Base-by-base conservation (phyloP, 2,797 vertebrate species). In the Allobates femoralis region DNA sequence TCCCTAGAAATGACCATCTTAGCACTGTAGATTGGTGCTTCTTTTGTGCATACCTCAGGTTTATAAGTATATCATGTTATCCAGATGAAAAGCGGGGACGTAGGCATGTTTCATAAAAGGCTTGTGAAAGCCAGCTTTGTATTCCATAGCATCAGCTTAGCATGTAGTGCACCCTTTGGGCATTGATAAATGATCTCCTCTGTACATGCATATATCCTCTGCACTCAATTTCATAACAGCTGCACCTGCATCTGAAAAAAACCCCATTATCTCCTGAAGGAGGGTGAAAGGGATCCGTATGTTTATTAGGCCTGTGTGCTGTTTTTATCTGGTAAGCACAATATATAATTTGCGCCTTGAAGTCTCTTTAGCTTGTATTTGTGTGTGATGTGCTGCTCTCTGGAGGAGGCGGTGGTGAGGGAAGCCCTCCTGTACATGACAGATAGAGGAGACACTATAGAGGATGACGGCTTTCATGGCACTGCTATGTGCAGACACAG, bases 191-290 rank as follows among this genome's bases (percentile, higher is more conserved):
- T 82, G 79, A 86, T 83, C 71, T 77, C 32, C 80, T 86, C 62
- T n/a, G 51, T 78, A 75, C 62, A 78, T 78, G 64, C 85, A 77
- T 82, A 82, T 60, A 86, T 86, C 56, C 79, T 86, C 55, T 56
- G 51, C 62, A 56, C 62, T 78, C 80, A 67, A 37, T 82, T 86
- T 80, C 85, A 90, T 93, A 93, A 93, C 89, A 92, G 88, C 92
- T 84, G 87, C 91, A 93, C 92, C 92, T 92, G 91, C 86, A 83
- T 41, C 69, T 3, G 34, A 56, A 69, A 46, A 6, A 80, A 73
- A 79, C 53, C 71, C 89, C 84, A 0, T 90, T 90, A 90, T 91
- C 87, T 89, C 81, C 37, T 79, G 53, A 56, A 86, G 66, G 73
- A 86, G 84, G 30, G 53, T 64, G 87, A 85, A 75, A 69, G 78